A percentile compares a stretch with the other conserved stretches of the same genome.
Conservation (phyloP, 2,888 invertebrate genomes). For the Sthenelais limicola region DNA sequence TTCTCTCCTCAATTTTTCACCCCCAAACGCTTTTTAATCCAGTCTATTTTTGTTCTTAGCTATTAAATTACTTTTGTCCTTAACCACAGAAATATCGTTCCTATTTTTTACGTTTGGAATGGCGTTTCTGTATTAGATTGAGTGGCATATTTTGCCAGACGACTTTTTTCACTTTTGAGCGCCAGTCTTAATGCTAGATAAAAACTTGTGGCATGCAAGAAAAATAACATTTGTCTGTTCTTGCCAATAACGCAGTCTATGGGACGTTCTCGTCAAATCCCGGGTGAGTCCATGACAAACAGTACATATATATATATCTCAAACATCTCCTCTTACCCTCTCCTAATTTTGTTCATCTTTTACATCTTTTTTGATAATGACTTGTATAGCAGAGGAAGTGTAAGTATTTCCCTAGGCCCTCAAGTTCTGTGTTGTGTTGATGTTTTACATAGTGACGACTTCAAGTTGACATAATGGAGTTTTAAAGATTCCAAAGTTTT, state of each 20-base stretch:
- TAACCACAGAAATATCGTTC: too few relatives aligned
- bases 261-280: slow-evolving; percentile 35
- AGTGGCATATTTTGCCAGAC: too few relatives aligned
- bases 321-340: slow-evolving; percentile 9
- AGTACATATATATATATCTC: background rate
- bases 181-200: background rate
- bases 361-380: slow-evolving; percentile 8
- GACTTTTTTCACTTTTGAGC: too few relatives aligned
- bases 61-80: too few relatives aligned
- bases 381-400: slow-evolving; percentile 25
- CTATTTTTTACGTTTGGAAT: too few relatives aligned
- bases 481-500: background rate
- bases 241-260: slow-evolving; percentile 19
- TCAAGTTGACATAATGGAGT: background rate
- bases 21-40: too few relatives aligned
- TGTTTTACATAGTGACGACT: background rate
- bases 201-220: too few relatives aligned
- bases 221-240: slow-evolving; percentile 30
- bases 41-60: too few relatives aligned
- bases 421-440: background rate
- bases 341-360: background rate
- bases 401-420: slow-evolving; percentile 6
- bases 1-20: too few relatives aligned
- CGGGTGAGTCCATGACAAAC: slow-evolving; percentile 22
- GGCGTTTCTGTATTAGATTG: too few relatives aligned